A percentile compares a stretch with the other conserved stretches of the same genome.
Conservation (phyloP, 37 sponge, comb jelly and placozoan genomes). For the Amphimedon queenslandica region DNA sequence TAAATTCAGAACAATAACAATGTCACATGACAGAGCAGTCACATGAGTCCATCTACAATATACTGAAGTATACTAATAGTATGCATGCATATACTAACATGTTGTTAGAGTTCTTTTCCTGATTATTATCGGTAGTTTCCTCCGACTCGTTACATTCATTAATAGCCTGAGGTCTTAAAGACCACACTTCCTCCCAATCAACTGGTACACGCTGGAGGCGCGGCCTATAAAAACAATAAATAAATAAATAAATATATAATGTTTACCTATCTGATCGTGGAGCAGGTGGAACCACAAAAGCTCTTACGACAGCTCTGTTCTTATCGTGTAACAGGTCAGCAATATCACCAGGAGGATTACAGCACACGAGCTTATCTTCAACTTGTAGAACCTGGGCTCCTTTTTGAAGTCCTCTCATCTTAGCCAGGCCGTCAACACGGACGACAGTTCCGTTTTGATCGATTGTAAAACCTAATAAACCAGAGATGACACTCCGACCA, state of each 20-base stretch:
- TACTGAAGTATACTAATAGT: no score
- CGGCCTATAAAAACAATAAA: neutral
- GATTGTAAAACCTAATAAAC: slow-evolving; percentile 51
- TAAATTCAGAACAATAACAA: no score
- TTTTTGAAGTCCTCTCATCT: slow-evolving; percentile 40
- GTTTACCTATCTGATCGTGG: slow-evolving; percentile 9
- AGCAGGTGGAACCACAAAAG: slow-evolving; percentile 56
- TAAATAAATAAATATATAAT: neutral
- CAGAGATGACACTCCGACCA: slow-evolving; percentile 15
- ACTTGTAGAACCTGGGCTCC: slow-evolving; percentile 45
- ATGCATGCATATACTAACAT: no score
- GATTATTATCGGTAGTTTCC: no score
- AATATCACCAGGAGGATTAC: slow-evolving; percentile 30
- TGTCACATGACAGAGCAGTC: no score
- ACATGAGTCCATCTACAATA: no score
- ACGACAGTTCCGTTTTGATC: slow-evolving; percentile 48
- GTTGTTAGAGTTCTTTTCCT: no score
- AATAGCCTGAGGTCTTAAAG: neutral
- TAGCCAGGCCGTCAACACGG: slow-evolving; percentile 53
- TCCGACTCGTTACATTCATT: neutral
- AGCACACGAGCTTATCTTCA: slow-evolving; percentile 46
- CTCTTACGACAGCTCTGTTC: slow-evolving; percentile 12
- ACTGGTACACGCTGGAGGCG: neutral
- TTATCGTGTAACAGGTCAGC: slow-evolving; percentile 32
- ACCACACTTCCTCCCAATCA: neutral